These are phyloP conservation scores for Dastarcus helophoroides DNA, from an alignment of 2,888 invertebrate genomes.

Conservation along the genomic window DNA sequence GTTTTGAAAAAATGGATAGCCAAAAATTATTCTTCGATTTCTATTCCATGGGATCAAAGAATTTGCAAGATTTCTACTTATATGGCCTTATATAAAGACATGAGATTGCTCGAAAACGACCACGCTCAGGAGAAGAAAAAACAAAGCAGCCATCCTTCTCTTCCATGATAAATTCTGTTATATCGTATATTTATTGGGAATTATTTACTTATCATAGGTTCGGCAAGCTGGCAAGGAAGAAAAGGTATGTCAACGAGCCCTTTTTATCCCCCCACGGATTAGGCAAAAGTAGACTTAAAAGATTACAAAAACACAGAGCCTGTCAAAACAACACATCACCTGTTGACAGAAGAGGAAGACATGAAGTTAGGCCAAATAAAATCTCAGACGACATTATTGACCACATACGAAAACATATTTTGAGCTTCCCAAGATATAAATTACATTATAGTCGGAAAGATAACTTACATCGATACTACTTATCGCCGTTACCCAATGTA, in stretches of 20 bases:
- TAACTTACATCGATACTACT: constrained; percentile 8
- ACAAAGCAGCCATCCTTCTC: too few species aligned
- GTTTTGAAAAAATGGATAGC: neutral
- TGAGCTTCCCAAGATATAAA: constrained; percentile 9
- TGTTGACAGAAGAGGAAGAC: constrained; percentile 1
- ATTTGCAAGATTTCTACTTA: too few species aligned
- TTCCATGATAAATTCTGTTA: too few species aligned
- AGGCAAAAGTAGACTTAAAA: neutral
- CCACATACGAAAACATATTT: constrained; percentile 9
- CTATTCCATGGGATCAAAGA: too few species aligned
- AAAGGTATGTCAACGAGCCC: neutral
- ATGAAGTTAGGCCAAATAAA: constrained; percentile 7
- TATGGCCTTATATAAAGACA: too few species aligned
- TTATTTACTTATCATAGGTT: too few species aligned
- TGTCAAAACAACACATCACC: neutral
- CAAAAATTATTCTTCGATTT: too few species aligned
- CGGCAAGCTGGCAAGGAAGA: neutral
- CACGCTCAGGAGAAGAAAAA: too few species aligned
- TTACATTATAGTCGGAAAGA: constrained; percentile 11
- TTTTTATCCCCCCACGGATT: too few species aligned
- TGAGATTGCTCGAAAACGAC: too few species aligned
- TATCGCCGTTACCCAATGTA: constrained; percentile 7
- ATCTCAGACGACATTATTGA: constrained; percentile 5
- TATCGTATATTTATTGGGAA: too few species aligned
- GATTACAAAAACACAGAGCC: neutral